phyloP scores from a whole-genome alignment of 2,113 vertebrate species.

The Xiphophorus hellerii region DNA sequence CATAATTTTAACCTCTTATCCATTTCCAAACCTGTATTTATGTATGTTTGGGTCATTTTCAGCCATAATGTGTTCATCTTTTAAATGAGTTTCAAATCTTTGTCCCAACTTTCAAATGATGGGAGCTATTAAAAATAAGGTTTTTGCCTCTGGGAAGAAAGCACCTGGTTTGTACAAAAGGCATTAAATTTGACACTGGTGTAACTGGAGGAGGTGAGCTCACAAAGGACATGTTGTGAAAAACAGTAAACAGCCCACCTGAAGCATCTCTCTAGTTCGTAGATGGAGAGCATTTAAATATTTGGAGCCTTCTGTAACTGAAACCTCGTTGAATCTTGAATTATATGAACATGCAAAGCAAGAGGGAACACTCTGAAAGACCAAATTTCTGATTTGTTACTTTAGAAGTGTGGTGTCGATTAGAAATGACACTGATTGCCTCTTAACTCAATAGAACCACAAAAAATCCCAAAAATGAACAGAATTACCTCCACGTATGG shows the following conservation, averaged over 20 bases:
- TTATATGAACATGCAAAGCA: not conserved
- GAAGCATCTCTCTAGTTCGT: not conserved
- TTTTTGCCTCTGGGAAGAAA: constrained; percentile 32
- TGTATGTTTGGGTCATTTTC: no score
- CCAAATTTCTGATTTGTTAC: not conserved
- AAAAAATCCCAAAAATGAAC: not conserved
- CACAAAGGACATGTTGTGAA: constrained; percentile 36
- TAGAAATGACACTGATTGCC: constrained; percentile 8
- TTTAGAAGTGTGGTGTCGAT: not conserved
- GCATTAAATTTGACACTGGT: constrained; percentile 42
- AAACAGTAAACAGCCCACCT: constrained; percentile 26
- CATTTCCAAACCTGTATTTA: no score
- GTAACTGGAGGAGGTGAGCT: constrained; percentile 23
- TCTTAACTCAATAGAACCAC: not conserved
- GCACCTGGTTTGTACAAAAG: constrained; percentile 27
- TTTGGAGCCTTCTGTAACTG: not conserved
- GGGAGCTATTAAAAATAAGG: constrained; percentile 24
- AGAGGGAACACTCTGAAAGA: not conserved
- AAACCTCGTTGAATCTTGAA: constrained; percentile 13
- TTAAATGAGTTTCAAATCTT: not conserved
- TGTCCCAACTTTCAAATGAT: not conserved
- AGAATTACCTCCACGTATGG: constrained; percentile 94
- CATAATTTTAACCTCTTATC: no score
- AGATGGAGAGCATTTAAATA: constrained; percentile 7
- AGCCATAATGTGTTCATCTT: no score